A percentile compares a stretch with the other conserved stretches of the same genome.
Conservation (phyloP, 2,888 invertebrate genomes). For the Drosophila diplacantha region DNA sequence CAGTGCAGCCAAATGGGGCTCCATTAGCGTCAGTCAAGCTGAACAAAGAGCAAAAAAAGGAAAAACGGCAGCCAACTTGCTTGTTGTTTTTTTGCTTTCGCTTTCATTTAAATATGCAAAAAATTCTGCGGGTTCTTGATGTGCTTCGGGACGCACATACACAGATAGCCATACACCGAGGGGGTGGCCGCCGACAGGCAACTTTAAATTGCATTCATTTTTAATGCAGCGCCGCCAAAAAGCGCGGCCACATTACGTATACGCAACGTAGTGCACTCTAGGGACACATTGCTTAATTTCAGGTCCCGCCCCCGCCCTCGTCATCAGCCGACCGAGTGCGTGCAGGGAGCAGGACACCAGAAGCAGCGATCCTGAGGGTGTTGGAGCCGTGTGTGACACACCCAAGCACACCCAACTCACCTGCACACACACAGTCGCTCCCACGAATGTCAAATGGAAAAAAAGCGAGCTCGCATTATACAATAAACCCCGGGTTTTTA, state of each 20-base stretch:
- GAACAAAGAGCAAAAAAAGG: slow-evolving; percentile 6
- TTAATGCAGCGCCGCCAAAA: slow-evolving; percentile 64
- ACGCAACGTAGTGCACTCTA: slow-evolving; percentile 65
- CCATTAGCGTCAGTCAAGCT: slow-evolving; percentile 60
- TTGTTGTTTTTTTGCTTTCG: slow-evolving; percentile 31
- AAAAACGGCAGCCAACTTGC: slow-evolving; percentile 46
- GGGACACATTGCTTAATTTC: slow-evolving; percentile 71
- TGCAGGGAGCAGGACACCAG: slow-evolving; percentile 11
- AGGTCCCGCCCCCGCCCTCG: slow-evolving; percentile 11
- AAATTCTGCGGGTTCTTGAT: slow-evolving; percentile 59
- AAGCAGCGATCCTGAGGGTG: slow-evolving; percentile 22
- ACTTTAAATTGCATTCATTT: slow-evolving; percentile 72
- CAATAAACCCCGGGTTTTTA: slow-evolving; percentile 19
- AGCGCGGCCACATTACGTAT: slow-evolving; percentile 66
- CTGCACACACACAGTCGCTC: slow-evolving; percentile 23
- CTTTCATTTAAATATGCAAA: slow-evolving; percentile 57
- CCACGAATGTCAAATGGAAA: slow-evolving; percentile 61
- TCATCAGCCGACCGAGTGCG: slow-evolving; percentile 44
- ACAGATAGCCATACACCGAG: slow-evolving; percentile 22
- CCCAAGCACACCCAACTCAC: slow-evolving; percentile 30
- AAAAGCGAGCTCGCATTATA: slow-evolving; percentile 23
- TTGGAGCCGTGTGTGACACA: slow-evolving; percentile 55
- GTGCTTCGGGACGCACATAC: slow-evolving; percentile 32
- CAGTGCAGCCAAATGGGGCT: slow-evolving; percentile 56
- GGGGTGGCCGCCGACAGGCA: slow-evolving; percentile 22